Percentiles rank a stretch among this genome's conserved stretches.
phyloP scores from a whole-genome alignment of 2,797 vertebrate species.

The Heteromormyrus szaboi region DNA sequence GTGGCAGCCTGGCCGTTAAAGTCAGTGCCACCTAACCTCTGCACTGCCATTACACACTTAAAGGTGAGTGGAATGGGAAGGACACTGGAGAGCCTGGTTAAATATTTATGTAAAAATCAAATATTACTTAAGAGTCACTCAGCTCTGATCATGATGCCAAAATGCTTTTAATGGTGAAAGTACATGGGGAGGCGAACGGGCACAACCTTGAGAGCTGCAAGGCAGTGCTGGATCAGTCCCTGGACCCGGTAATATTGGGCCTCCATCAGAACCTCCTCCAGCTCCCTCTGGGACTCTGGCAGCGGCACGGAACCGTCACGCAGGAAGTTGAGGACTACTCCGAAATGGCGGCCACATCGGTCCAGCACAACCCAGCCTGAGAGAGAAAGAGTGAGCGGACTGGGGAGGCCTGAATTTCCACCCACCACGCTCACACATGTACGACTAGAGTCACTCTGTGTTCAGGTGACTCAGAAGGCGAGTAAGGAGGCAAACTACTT shows the following conservation, averaged over 20 bases:
- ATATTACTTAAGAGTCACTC: neutral
- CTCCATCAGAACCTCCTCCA: conserved; percentile 77
- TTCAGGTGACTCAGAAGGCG: neutral
- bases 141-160: neutral
- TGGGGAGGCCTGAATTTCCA: neutral
- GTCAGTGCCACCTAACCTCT: neutral
- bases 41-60: neutral
- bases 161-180: neutral
- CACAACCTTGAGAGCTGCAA: conserved; percentile 71
- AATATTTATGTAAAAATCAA: neutral
- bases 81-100: neutral
- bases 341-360: conserved; percentile 74
- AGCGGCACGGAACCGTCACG: conserved; percentile 80
- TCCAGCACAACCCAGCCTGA: conserved; percentile 83
- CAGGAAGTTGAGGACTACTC: conserved; percentile 77
- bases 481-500: neutral
- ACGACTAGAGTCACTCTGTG: neutral
- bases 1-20: neutral
- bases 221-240: conserved; percentile 77
- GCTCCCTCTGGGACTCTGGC: conserved; percentile 70
- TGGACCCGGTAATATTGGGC: conserved; percentile 78
- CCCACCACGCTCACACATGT: neutral
- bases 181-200: too few relatives aligned
- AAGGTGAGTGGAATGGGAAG: neutral
- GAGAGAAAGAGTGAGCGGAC: neutral